These are phyloP conservation scores for Scaptomyza polygonia DNA, from an alignment of 2,888 invertebrate genomes.

Conservation along the genomic window DNA sequence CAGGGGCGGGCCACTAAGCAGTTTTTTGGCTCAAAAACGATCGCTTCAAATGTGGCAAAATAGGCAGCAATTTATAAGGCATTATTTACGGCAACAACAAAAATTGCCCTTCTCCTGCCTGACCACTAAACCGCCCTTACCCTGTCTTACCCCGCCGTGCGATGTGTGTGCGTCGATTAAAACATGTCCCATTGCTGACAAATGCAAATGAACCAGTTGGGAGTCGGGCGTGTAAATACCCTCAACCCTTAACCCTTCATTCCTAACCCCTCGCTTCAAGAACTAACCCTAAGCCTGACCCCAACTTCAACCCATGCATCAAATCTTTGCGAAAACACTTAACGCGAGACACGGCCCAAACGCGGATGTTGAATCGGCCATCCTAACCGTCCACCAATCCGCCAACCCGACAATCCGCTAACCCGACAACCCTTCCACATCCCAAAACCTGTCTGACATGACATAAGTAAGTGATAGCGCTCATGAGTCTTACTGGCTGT, in stretches of 20 bases:
- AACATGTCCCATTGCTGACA: constrained; percentile 60
- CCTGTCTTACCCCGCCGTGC: background rate
- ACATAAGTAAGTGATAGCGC: constrained; percentile 76
- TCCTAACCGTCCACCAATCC: constrained; percentile 21
- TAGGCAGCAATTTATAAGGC: constrained; percentile 64
- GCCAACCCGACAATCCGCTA: constrained; percentile 31
- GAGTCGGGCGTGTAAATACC: constrained; percentile 48
- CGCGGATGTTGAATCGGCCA: constrained; percentile 21
- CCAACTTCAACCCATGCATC: constrained; percentile 46
- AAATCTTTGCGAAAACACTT: constrained; percentile 75
- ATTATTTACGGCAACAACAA: constrained; percentile 54
- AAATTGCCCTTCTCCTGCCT: constrained; percentile 23
- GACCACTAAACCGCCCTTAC: constrained; percentile 25
- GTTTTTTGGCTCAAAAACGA: constrained; percentile 69
- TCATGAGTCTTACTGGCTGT: constrained; percentile 61
- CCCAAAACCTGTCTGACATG: constrained; percentile 70
- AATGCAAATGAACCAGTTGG: constrained; percentile 59
- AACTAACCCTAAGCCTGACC: constrained; percentile 14
- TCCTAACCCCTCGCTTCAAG: constrained; percentile 3
- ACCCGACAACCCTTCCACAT: constrained; percentile 26
- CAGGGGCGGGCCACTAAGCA: background rate
- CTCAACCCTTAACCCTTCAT: constrained; percentile 45
- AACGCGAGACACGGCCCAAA: constrained; percentile 74
- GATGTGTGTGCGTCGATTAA: constrained; percentile 45
- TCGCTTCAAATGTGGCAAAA: constrained; percentile 69